Percentiles rank a stretch among this genome's conserved stretches.
Evolutionary conservation across 2,797 vertebrate species (phyloP).

Genomic region (Megalops cyprinoides): DNA sequence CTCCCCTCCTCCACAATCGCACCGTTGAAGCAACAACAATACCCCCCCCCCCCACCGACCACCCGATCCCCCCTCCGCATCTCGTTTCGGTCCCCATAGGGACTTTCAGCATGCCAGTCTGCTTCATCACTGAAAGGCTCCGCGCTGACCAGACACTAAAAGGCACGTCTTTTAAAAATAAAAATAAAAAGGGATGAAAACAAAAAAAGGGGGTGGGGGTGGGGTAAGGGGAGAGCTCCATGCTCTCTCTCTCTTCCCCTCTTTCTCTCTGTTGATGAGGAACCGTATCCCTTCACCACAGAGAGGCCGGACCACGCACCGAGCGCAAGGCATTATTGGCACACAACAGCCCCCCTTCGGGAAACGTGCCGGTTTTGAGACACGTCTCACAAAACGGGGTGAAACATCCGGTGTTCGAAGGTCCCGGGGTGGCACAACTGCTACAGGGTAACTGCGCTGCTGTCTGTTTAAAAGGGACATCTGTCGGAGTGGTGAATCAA

Average conservation of each 20-base stretch:
- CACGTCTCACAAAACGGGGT: neutral
- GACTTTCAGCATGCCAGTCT: slow-evolving; percentile 59
- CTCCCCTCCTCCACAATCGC: slow-evolving; percentile 64
- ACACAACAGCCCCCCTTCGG: no score
- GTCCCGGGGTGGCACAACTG: no score
- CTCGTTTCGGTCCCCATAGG: slow-evolving; percentile 56
- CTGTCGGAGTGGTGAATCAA: neutral
- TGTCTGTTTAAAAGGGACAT: neutral
- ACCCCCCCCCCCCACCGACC: slow-evolving; percentile 57
- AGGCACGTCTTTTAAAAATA: slow-evolving; percentile 71
- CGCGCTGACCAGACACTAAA: slow-evolving; percentile 68
- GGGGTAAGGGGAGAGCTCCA: neutral
- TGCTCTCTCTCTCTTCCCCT: neutral
- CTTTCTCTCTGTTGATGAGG: neutral
- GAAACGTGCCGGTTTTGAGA: no score
- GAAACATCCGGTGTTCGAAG: neutral
- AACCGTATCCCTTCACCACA: neutral
- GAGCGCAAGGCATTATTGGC: no score
- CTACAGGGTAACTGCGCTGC: no score
- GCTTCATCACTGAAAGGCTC: slow-evolving; percentile 67
- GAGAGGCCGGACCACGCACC: no score
- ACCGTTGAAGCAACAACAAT: slow-evolving; percentile 68
- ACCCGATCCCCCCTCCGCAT: slow-evolving; percentile 44
- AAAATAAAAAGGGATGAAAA: slow-evolving; percentile 51
- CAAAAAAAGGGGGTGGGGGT: slow-evolving; percentile 48